Evolutionary conservation across 2,113 vertebrate species (phyloP).

Genomic region (Trochalopteron elliotii): DNA sequence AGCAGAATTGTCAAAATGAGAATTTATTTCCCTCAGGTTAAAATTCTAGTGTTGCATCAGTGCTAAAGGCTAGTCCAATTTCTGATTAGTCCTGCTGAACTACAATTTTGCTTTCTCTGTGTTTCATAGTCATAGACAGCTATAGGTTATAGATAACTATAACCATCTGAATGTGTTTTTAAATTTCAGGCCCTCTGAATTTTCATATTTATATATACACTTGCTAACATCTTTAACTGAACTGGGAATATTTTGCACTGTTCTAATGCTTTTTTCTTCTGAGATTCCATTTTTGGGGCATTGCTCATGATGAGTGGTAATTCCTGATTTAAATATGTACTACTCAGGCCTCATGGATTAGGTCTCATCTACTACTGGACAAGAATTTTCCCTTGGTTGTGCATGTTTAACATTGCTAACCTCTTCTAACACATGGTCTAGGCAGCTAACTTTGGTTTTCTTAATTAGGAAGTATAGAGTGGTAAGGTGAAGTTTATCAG

Average conservation of each 20-base stretch:
- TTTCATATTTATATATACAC: not conserved
- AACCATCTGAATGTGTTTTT: not conserved
- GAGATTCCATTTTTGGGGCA: not conserved
- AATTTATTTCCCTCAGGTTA: not conserved
- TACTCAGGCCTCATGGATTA: not conserved
- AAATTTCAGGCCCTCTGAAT: not conserved
- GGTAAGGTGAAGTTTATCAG: not conserved
- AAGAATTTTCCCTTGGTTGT: slow-evolving; percentile 51
- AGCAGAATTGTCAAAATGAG: not conserved
- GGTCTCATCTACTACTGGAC: slow-evolving; percentile 36
- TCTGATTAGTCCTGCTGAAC: not conserved
- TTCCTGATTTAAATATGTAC: not conserved
- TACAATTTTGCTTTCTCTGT: not conserved
- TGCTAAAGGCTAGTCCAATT: not conserved
- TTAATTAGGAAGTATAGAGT: not conserved
- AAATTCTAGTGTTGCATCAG: not conserved
- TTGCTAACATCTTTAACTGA: not conserved
- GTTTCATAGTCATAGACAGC: not conserved
- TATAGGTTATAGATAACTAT: not conserved
- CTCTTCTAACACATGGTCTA: not conserved
- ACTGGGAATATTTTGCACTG: not conserved
- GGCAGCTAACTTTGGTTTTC: not conserved
- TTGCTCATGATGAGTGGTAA: not conserved
- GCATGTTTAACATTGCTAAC: slow-evolving; percentile 20
- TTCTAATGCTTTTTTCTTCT: not conserved